A percentile compares a stretch with the other conserved stretches of the same genome.
These are phyloP conservation scores for Cossypha polioptera DNA, from an alignment of 2,797 vertebrate genomes.

Conservation along the genomic window DNA sequence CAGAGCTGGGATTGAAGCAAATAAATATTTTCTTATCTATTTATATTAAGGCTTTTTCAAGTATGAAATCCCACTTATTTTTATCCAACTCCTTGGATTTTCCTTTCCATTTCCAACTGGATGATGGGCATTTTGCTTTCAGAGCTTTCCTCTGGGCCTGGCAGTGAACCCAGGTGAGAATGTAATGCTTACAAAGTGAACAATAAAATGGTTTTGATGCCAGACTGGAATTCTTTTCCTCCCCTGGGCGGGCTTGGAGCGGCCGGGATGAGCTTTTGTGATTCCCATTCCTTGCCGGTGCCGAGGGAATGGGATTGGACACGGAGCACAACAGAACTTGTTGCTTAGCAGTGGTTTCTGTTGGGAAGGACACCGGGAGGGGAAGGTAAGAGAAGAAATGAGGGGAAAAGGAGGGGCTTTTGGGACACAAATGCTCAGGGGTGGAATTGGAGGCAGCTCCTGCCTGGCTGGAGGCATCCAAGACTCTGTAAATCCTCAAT, in stretches of 20 bases:
- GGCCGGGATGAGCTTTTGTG: background rate
- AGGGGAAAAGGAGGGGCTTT: fast-evolving
- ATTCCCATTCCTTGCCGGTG: background rate
- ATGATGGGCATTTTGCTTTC: background rate
- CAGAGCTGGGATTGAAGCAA: slow-evolving; percentile 36
- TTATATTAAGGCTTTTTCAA: background rate
- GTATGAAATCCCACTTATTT: background rate
- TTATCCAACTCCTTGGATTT: background rate
- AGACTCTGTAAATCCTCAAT: background rate
- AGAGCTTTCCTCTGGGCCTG: background rate
- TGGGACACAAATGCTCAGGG: fast-evolving
- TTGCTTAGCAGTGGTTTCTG: slow-evolving; percentile 39
- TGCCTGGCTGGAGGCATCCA: background rate
- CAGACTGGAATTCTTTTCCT: background rate
- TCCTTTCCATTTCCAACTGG: background rate
- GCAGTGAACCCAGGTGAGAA: background rate
- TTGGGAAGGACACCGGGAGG: background rate
- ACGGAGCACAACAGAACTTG: background rate
- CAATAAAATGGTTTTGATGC: background rate
- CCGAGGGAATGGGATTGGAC: background rate
- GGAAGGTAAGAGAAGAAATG: background rate
- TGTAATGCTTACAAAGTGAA: fast-evolving
- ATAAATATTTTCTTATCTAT: slow-evolving; percentile 61
- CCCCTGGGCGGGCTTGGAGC: fast-evolving
- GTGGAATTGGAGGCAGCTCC: background rate